phyloP scores from a whole-genome alignment of 2,797 vertebrate species.

The Aselliscus stoliczkanus region DNA sequence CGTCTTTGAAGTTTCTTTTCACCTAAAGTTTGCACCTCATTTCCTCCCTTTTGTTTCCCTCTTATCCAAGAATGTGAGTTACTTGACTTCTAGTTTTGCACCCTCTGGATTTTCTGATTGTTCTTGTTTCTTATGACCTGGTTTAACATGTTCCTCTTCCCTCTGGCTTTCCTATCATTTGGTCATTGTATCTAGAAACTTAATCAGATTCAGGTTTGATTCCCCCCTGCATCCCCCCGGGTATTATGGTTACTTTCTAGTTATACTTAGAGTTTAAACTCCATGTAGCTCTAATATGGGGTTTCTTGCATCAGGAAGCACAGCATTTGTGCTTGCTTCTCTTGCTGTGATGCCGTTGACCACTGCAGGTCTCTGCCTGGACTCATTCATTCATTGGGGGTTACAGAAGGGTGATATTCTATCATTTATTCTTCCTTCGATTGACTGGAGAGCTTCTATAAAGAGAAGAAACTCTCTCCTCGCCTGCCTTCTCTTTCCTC shows the following conservation, averaged over 20 bases:
- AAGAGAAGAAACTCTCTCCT: background rate
- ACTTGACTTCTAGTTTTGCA: background rate
- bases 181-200: background rate
- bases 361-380: background rate
- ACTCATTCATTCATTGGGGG: background rate
- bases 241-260: background rate
- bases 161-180: background rate
- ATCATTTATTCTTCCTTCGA: background rate
- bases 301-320: background rate
- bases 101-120: background rate
- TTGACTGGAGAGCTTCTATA: background rate
- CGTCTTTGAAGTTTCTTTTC: background rate
- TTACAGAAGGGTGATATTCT: background rate
- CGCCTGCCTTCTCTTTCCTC: background rate
- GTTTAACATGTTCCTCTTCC: background rate
- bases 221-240: too few relatives aligned
- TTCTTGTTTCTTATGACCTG: background rate
- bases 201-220: background rate
- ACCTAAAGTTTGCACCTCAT: background rate
- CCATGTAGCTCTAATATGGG: too few relatives aligned
- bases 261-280: background rate
- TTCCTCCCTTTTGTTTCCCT: background rate
- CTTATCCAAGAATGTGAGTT: background rate
- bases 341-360: background rate
- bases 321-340: background rate